phyloP scores from a whole-genome alignment of 2,888 invertebrate species.

The Trypoxylon attenuatum region DNA sequence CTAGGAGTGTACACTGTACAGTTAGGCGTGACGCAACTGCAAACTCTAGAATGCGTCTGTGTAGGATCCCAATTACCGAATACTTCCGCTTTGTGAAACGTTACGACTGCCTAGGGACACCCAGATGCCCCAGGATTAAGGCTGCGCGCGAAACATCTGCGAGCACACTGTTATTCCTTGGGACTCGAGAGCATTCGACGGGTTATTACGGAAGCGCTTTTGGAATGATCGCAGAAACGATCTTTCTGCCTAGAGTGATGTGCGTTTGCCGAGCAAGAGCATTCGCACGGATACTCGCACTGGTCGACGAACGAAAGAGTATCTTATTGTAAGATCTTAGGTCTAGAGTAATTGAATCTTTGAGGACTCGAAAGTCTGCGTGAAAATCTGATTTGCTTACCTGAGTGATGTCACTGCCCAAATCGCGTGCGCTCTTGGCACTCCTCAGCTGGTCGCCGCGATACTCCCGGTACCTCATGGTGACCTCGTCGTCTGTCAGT shows the following conservation, averaged over 20 bases:
- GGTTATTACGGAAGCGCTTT: conserved; percentile 38
- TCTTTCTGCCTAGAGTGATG: conserved; percentile 1
- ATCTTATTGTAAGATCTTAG: no score
- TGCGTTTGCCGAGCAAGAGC: neutral
- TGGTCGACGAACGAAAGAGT: neutral
- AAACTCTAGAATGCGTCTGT: conserved; percentile 21
- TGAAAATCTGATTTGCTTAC: no score
- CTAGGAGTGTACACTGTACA: conserved; percentile 42
- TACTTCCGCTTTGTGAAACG: conserved; percentile 43
- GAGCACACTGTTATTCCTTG: neutral
- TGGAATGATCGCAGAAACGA: conserved; percentile 23
- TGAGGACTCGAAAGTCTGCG: no score
- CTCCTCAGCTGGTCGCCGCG: conserved; percentile 70
- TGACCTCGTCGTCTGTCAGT: conserved; percentile 71
- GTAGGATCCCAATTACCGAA: conserved; percentile 51
- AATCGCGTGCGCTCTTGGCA: conserved; percentile 68
- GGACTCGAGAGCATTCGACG: conserved; percentile 16
- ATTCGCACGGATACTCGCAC: neutral
- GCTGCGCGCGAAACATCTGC: conserved; percentile 4
- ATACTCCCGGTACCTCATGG: conserved; percentile 70
- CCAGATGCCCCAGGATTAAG: conserved; percentile 13
- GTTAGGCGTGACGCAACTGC: conserved; percentile 63
- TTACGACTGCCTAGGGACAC: conserved; percentile 13
- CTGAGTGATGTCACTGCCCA: conserved; percentile 71
- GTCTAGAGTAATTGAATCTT: no score